Percentiles rank a stretch among this genome's conserved stretches.
phyloP scores from a whole-genome alignment of 2,113 vertebrate genomes.

The Rallus limicola region DNA sequence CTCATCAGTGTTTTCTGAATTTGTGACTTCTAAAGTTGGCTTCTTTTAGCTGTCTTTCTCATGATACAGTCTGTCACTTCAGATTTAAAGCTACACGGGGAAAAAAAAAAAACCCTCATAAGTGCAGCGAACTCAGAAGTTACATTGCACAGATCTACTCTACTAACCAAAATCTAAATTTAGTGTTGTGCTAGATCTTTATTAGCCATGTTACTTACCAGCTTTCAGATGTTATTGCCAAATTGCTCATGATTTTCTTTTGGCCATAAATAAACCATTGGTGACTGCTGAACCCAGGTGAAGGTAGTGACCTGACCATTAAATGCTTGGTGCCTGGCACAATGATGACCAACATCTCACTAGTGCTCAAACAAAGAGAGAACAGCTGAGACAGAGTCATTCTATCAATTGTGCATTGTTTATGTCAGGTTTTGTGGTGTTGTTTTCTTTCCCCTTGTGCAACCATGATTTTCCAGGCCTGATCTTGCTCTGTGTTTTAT shows the following conservation, averaged over 20 bases:
- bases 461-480: neutral
- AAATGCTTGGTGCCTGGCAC: neutral
- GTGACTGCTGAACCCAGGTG: neutral
- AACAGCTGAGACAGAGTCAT: neutral
- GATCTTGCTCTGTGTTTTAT: neutral
- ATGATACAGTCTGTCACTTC: slow-evolving; percentile 76
- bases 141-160: neutral
- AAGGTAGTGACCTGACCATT: neutral
- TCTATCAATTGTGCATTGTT: neutral
- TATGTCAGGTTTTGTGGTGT: neutral
- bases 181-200: neutral
- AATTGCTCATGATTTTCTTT: neutral
- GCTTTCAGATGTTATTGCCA: neutral
- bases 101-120: neutral
- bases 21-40: slow-evolving; percentile 60
- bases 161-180: slow-evolving; percentile 8
- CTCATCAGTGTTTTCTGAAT: slow-evolving; percentile 67
- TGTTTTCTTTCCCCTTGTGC: neutral
- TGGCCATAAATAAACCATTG: neutral
- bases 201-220: neutral
- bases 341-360: neutral
- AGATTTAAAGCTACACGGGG: slow-evolving; percentile 63
- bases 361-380: neutral
- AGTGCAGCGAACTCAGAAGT: slow-evolving; percentile 53
- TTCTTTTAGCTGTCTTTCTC: slow-evolving; percentile 25